These are phyloP conservation scores for Molothrus ater DNA, from an alignment of 2,797 vertebrate species.

Conservation along the genomic window DNA sequence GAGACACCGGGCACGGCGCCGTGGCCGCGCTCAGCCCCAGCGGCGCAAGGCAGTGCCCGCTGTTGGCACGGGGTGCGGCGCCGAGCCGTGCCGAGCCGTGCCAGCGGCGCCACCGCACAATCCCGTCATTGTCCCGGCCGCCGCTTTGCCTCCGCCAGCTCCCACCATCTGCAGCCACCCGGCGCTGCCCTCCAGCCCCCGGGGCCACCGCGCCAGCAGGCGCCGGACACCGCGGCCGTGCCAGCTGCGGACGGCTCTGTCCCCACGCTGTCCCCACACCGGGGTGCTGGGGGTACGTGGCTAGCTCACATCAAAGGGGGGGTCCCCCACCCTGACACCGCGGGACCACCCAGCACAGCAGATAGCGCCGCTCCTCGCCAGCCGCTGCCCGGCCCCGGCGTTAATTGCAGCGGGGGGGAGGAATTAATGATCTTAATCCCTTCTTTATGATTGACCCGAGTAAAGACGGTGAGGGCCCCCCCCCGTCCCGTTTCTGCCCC, in stretches of 20 bases:
- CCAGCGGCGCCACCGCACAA: neutral
- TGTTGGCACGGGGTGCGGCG: neutral
- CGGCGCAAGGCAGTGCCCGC: neutral
- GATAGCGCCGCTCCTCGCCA: neutral
- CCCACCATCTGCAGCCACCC: neutral
- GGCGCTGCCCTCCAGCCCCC: neutral
- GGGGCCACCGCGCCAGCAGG: neutral
- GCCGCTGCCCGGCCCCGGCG: neutral
- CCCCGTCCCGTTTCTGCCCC: neutral
- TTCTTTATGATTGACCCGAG: constrained; percentile 56
- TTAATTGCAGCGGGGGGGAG: constrained; percentile 44
- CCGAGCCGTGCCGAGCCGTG: neutral
- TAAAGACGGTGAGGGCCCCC: neutral
- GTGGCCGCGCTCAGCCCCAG: neutral
- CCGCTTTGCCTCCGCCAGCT: neutral
- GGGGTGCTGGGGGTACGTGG: neutral
- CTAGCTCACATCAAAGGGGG: neutral
- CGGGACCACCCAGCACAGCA: neutral
- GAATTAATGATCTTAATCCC: constrained; percentile 67
- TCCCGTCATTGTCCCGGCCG: neutral
- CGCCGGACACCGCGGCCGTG: neutral
- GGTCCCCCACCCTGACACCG: neutral
- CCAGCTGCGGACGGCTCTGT: neutral
- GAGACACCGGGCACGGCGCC: neutral
- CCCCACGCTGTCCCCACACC: neutral